Evolutionary conservation across 2,888 invertebrate genomes (phyloP), one percentile per base, ranked within the genome.

Genomic region (Brachyptera risi): DNA sequence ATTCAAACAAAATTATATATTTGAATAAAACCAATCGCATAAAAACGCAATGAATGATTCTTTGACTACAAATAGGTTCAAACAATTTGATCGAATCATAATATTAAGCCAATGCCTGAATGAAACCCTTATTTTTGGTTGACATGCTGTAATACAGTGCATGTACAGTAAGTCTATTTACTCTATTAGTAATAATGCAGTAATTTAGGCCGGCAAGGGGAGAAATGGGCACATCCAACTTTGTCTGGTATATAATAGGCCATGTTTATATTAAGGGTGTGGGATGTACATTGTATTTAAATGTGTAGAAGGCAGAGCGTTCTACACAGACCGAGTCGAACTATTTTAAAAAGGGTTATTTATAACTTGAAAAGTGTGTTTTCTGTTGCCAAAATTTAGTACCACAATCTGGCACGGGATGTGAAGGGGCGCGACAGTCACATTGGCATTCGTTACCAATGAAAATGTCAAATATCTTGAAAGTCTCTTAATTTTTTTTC

Each of bases 261-360:
- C 5, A 31, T 31, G 31, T 5, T 31, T 31, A 31, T 31, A 11
- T 5, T 11, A 31, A 31, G 31, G 5, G 7, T 31, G 11, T 31
- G 11, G 31, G 11, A 31, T 31, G 11, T 31, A 31, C 11, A 9
- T 31, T 31, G 11, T 31, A 9, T 31, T 11, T 31, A 31, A 31
- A 9, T 11, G 35, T 31, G 35, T 31, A 5, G 35, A 11, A 5
- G 35, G 35, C 35, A 9, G 35, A 40, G 9, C 9, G 15, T 15
- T 40, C 11, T 11, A 15, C 9, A 40, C 40, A 15, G 26, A n/a
- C 50, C 50, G n/a, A 11, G 50, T 9, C 5, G 50, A 50, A 51
- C 31, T 27, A 51, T 51, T 51, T 51, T 51, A 51, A 51, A 51
- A 51, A 17, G 35, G 15, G 44, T 51, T 51, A 51, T 51, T 51